A percentile compares a stretch with the other conserved stretches of the same genome.
Evolutionary conservation across 2,797 vertebrate species (phyloP).

Genomic region (Lepilemur septentrionalis): DNA sequence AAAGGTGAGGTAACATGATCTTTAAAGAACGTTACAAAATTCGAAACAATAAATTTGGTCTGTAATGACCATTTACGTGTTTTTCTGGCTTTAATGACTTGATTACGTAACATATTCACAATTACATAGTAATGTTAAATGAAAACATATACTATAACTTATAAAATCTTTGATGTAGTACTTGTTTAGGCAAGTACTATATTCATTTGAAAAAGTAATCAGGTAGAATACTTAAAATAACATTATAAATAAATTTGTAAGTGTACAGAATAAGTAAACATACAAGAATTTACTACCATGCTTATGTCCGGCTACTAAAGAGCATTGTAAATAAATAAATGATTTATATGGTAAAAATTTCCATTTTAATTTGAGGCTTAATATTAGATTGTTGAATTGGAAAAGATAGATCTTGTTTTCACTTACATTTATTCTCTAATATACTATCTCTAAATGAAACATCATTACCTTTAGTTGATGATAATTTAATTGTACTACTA

Average conservation of each 20-base stretch:
- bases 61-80: not conserved
- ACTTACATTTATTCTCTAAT: not conserved
- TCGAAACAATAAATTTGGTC: not conserved
- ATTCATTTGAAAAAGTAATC: slow-evolving; percentile 8
- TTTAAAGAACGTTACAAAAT: slow-evolving; percentile 9
- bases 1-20: not conserved
- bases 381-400: not conserved
- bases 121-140: not conserved
- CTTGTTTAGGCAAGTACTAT: not conserved
- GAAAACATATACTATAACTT: not conserved
- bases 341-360: not conserved
- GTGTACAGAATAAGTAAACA: not conserved
- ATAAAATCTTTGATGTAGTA: not conserved
- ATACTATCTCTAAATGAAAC: not conserved
- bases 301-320: not conserved
- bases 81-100: not conserved
- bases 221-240: not conserved
- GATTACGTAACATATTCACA: not conserved
- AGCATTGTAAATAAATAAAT: not conserved
- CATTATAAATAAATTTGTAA: not conserved
- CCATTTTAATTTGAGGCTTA: slow-evolving; percentile 4
- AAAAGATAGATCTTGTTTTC: not conserved
- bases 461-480: not conserved
- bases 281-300: not conserved
- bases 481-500: not conserved